Base-by-base conservation (phyloP, 2,113 vertebrate genomes). In the Oplegnathus fasciatus region DNA sequence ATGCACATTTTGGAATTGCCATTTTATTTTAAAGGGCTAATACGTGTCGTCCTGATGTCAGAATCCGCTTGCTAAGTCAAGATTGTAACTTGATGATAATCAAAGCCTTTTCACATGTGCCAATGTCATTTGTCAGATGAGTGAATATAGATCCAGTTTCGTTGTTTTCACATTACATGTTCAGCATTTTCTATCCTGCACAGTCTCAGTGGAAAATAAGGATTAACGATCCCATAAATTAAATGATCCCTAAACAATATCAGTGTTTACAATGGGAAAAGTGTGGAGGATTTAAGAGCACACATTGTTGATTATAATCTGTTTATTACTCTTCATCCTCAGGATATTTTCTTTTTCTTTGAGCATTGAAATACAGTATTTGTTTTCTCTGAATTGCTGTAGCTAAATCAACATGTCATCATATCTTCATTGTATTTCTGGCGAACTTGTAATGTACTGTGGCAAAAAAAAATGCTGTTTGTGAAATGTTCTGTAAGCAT, bases 1-100 rank as follows among this genome's bases (percentile, higher is more conserved):
- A 85, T 60, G 62, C 54, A 61, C 48, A 85, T 68, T 65, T 80
- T 65, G n/a, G 42, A 72, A 66, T 42, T 52, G 67, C 48, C 46
- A 11, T 78, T 88, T 83, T 70, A 66, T 87, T 87, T 88, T 66
- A 40, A 93, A 94, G 90, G 92, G 93, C 91, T 94, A 88, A 74
- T 67, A 50, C 1, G 28, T 86, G 82, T 83, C 13, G 50, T 85
- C 57, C 78, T 82, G 69, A 74, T 82, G 79, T 84, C 37, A 46
- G 80, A 86, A 46, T 82, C 52, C 80, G 75, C 85, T 88, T 55
- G 48, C 60, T 50, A 71, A 78, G 20, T 88, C 65, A 44, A 75
- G 70, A 91, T 86, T 87, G 75, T 91, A 87, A 91, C 75, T 78
- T 68, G 76, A 88, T 64, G 72, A 72, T 83, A 65, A 88, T 84